Evolutionary conservation across 2,797 vertebrate species (phyloP), one percentile per base, ranked within the genome.

Genomic region (Pipistrellus pygmaeus): DNA sequence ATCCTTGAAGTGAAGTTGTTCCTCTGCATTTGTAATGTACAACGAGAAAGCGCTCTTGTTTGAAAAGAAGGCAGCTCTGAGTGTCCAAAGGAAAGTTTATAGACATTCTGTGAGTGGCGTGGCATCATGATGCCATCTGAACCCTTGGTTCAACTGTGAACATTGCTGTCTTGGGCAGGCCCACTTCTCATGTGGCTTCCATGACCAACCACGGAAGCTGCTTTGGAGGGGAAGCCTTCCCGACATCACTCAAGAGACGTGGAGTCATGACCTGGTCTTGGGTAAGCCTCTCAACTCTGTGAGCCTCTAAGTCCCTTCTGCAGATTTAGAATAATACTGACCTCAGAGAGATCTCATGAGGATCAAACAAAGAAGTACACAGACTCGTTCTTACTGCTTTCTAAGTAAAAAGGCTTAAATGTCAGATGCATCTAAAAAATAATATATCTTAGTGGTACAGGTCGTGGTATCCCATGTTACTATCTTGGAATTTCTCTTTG

Each of bases 401-500:
- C 25, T 75, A 92, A 81, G 41, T 46, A 77, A 82, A 84, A 83
- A 66, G 35, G 25, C 3, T 73, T 48, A 46, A 76, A 84, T 15
- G 38, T 85, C 13, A 78, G 48, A 81, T 27, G 41, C 38, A 86
- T n/a, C 44, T 89, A 91, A 48, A 30, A 73, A 78, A 46, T 41
- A 18, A 27, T 30, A 60, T 32, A 15, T 35, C 76, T 66, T 44
- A 17, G 55, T n/a, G 32, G 60, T 30, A 57, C 8, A 81, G 32
- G 27, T 57, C 32, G 13, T 55, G 21, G n/a, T 96, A 66, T 76
- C 41, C 9, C 32, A 66, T 51, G 23, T 71, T 68, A 35, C 18
- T 46, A 82, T n/a, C 8, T 89, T 80, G 41, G 68, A 90, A 90
- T 66, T 81, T 38, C 27, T 95, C 6, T 17, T 94, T 66, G 53